Conservation (phyloP, 2,113 vertebrate species). For the Periophthalmodon schlosseri region DNA sequence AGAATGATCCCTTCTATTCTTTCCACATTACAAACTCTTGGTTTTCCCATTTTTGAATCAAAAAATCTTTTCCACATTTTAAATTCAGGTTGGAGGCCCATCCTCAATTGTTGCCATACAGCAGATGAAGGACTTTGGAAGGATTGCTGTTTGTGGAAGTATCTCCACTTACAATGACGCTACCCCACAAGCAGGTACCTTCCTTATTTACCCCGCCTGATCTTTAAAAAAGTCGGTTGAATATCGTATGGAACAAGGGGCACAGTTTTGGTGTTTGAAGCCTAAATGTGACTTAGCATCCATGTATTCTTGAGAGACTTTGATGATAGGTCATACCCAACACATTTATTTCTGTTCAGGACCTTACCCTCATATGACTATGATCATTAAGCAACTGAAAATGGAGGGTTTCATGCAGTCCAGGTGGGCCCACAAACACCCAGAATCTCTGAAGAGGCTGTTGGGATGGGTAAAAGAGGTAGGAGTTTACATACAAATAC, state of each 20-base stretch:
- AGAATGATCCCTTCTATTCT: not conserved
- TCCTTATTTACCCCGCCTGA: not conserved
- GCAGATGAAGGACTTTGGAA: constrained; percentile 87
- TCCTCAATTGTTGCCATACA: constrained; percentile 77
- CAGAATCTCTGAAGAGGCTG: constrained; percentile 79
- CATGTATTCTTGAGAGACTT: too few relatives aligned
- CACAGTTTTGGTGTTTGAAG: too few relatives aligned
- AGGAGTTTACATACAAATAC: constrained; percentile 26
- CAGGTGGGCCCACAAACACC: constrained; percentile 74
- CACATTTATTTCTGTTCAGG: constrained; percentile 65
- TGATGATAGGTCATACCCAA: not conserved
- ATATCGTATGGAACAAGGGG: too few relatives aligned
- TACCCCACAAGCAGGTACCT: constrained; percentile 77
- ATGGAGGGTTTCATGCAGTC: constrained; percentile 82
- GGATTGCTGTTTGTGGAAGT: constrained; percentile 86
- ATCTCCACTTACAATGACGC: constrained; percentile 84
- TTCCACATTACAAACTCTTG: not conserved
- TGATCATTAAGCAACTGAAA: constrained; percentile 80
- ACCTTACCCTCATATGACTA: constrained; percentile 61
- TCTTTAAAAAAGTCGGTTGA: too few relatives aligned
- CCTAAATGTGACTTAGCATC: too few relatives aligned
- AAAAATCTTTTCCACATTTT: not conserved
- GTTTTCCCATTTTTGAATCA: not conserved
- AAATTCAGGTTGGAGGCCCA: constrained; percentile 84
- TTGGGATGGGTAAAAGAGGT: constrained; percentile 85